Conservation (phyloP, 1,140 invertebrate genomes). For the Batillaria attramentaria region DNA sequence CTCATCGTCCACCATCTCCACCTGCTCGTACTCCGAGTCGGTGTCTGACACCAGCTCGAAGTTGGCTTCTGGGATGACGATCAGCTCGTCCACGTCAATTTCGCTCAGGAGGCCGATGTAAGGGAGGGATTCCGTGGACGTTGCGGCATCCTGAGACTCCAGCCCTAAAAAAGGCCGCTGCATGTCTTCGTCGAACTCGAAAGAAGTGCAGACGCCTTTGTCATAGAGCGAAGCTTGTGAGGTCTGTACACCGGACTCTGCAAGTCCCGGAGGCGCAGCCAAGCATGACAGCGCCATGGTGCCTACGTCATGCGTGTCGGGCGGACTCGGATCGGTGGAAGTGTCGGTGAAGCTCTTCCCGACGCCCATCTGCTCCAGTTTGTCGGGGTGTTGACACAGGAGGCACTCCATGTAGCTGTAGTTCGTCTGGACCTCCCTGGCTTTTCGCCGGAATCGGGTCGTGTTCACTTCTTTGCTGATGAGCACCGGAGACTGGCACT, state of each 20-base stretch:
- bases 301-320: slow-evolving; percentile 51
- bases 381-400: slow-evolving; percentile 33
- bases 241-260: slow-evolving; percentile 54
- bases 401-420: slow-evolving; percentile 29
- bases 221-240: slow-evolving; percentile 47
- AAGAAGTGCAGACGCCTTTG: slow-evolving; percentile 57
- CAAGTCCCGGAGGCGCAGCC: slow-evolving; percentile 31
- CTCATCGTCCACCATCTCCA: slow-evolving; percentile 61
- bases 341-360: slow-evolving; percentile 35
- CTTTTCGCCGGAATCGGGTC: slow-evolving; percentile 18
- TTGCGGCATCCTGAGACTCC: slow-evolving; percentile 57
- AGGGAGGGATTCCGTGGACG: slow-evolving; percentile 65
- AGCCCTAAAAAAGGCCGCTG: slow-evolving; percentile 33
- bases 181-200: slow-evolving; percentile 42
- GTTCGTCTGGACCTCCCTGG: slow-evolving; percentile 35
- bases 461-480: slow-evolving; percentile 26
- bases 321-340: slow-evolving; percentile 42
- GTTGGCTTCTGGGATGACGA: slow-evolving; percentile 59
- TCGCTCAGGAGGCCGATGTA: slow-evolving; percentile 67
- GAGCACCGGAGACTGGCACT: slow-evolving; percentile 13
- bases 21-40: slow-evolving; percentile 39
- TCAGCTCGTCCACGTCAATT: slow-evolving; percentile 65
- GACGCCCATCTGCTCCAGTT: background rate
- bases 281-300: slow-evolving; percentile 61
- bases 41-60: slow-evolving; percentile 54